Evolutionary conservation across 2,888 invertebrate species (phyloP), one percentile per base, ranked within the genome.

Genomic region (Cacoxenus indagator): DNA sequence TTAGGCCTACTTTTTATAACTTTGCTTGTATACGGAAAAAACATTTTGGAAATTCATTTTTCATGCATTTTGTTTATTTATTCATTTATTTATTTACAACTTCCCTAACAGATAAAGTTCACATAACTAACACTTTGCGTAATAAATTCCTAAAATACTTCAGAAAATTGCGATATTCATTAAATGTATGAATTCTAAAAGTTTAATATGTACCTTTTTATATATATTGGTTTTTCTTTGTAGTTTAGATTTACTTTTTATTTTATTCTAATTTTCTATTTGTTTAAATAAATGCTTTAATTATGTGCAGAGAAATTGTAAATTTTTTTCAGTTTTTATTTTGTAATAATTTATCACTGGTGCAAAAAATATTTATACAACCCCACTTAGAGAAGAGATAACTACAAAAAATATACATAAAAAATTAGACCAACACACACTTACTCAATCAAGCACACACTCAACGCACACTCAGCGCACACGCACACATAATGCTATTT

Each of bases 331-430:
- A 57, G 14, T 29, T 57, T 57, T 17, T n/a, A 57, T 57, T 57
- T 57, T 57, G 17, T 57, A 5, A 26, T 14, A 26, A 55, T 57
- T 26, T 57, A 57, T 57, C 57, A 57, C 57, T 57, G 57, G 57
- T 57, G 45, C 46, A 48, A 31, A 65, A 64, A 65, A 31, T 27
- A 51, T 65, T 24, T 27, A 27, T 26, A 65, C 48, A 65, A 65
- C 37, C 5, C 37, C 51, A 51, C 54, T 54, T 65, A 54, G 37
- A 65, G 37, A 31, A 65, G 26, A 51, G n/a, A n/a, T n/a, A n/a
- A n/a, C n/a, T n/a, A n/a, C 22, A 19, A 17, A 54, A 51, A 54
- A n/a, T 54, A 54, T 31, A 54, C 31, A 22, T 54, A 65, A 17
- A 26, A 24, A 43, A 43, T 62, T 11, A 24, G 8, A 24, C 24